These are phyloP conservation scores for Drosophila elegans DNA, from an alignment of 1,140 invertebrate species.

Conservation along the genomic window DNA sequence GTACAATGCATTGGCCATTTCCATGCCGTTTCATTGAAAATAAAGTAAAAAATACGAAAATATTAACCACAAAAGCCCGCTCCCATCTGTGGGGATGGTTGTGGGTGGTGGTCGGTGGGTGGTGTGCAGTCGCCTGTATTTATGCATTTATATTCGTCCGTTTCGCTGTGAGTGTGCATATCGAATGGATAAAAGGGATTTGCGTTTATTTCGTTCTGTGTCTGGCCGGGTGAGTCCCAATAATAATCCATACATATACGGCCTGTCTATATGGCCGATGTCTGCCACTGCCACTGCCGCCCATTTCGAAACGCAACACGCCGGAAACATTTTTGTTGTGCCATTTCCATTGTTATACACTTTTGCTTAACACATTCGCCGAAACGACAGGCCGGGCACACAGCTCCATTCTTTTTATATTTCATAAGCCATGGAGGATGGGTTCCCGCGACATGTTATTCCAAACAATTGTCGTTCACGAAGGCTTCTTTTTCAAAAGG, in stretches of 20 bases:
- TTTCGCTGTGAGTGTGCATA: conserved; percentile 53
- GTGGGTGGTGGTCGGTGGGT: neutral
- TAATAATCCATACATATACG: conserved; percentile 9
- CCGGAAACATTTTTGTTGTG: conserved; percentile 63
- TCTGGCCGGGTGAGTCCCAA: conserved; percentile 38
- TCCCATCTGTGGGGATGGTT: conserved; percentile 36
- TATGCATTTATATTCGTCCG: conserved; percentile 60
- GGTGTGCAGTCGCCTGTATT: conserved; percentile 58
- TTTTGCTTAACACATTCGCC: conserved; percentile 55
- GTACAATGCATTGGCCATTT: conserved; percentile 62
- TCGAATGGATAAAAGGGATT: conserved; percentile 78
- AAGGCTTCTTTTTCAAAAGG: conserved; percentile 5
- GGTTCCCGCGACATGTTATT: conserved; percentile 1
- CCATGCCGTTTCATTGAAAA: conserved; percentile 72
- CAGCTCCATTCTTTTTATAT: conserved; percentile 48
- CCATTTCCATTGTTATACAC: conserved; percentile 62
- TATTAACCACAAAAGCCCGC: conserved; percentile 72
- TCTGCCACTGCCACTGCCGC: conserved; percentile 19
- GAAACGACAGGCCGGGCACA: conserved; percentile 13
- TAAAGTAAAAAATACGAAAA: conserved; percentile 72
- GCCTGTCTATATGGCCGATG: conserved; percentile 24
- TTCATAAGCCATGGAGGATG: conserved; percentile 46
- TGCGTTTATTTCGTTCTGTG: conserved; percentile 62
- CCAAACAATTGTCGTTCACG: conserved; percentile 15
- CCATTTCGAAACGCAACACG: conserved; percentile 46